Evolutionary conservation across 1,140 invertebrate genomes (phyloP), one percentile per base, ranked within the genome.

Genomic region (Drosophila persimilis): DNA sequence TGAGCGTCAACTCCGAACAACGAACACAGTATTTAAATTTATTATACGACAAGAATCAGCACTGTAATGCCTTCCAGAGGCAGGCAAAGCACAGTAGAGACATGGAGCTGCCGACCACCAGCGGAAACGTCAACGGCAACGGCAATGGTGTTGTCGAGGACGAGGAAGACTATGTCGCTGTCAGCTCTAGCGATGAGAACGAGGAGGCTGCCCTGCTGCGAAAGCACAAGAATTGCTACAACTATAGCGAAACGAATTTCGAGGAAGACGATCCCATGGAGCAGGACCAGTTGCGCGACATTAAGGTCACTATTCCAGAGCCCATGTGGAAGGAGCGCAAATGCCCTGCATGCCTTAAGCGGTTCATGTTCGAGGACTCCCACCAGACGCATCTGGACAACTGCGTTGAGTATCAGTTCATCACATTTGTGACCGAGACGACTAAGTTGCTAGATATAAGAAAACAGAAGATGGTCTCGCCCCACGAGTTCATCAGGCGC

Each of bases 211-310:
- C 73, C 0, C 29, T 86, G 17, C 47, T 59, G 5, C 57, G 83
- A 11, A 83, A 88, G 47, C 61, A 86, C 48, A 89, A 89, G 52
- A 89, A 89, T 29, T 79, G 62, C 39, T 90, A 90, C 41, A 90
- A 88, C 17, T 91, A 91, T 55, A 89, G 58, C 20, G 90, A 91
- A 45, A 91, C 84, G 0, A 91, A 90, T 55, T 91, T 91, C 41
- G 85, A 91, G 53, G 90, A 91, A n/a, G 90, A 91, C 47, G 90
- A 91, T 77, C 83, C 89, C 17, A 91, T 91, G 78, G 78, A 90
- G 47, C 75, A 89, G 56, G 88, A 79, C 0, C 76, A 89, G 52
- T n/a, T 91, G 2, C 53, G 86, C 9, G 70, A 89, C 51, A 73
- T 86, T 6, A 86, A 86, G 15, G 89, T 91, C 0, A 84, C 84